Conservation (phyloP, 2,113 vertebrate genomes). For the Proteles cristata region DNA sequence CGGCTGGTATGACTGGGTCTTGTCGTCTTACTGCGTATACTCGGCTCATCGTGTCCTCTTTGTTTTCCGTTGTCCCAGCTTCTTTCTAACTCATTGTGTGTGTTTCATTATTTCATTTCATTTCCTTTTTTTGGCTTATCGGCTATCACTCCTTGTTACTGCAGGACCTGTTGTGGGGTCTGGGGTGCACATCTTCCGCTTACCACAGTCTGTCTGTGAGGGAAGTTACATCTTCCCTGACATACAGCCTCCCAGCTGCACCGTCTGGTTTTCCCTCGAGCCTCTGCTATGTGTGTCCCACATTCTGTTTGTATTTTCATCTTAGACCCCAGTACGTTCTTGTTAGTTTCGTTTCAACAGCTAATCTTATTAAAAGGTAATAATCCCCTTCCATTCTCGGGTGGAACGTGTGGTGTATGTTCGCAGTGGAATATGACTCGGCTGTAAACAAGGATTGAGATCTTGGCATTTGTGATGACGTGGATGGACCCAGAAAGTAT, state of each 20-base stretch:
- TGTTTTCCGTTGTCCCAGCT: neutral
- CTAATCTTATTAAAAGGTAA: neutral
- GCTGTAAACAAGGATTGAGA: neutral
- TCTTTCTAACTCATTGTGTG: neutral
- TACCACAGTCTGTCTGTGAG: too few species aligned
- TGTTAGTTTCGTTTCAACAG: neutral
- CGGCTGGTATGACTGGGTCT: neutral
- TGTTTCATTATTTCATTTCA: neutral
- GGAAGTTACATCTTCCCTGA: rapidly evolving
- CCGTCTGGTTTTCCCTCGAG: rapidly evolving
- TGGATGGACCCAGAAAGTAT: neutral
- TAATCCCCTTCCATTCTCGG: neutral
- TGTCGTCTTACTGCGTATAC: neutral
- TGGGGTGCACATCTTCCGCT: rapidly evolving
- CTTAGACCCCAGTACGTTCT: neutral
- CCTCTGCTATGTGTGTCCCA: neutral
- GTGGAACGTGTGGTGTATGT: neutral
- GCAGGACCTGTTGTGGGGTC: neutral
- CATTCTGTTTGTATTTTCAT: neutral
- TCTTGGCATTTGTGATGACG: neutral
- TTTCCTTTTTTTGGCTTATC: neutral
- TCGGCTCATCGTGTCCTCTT: neutral
- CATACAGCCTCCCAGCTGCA: rapidly evolving
- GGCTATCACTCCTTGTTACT: neutral
- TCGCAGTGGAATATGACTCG: neutral